Conservation (phyloP, 2,888 invertebrate species). For the Argynnis bischoffii region DNA sequence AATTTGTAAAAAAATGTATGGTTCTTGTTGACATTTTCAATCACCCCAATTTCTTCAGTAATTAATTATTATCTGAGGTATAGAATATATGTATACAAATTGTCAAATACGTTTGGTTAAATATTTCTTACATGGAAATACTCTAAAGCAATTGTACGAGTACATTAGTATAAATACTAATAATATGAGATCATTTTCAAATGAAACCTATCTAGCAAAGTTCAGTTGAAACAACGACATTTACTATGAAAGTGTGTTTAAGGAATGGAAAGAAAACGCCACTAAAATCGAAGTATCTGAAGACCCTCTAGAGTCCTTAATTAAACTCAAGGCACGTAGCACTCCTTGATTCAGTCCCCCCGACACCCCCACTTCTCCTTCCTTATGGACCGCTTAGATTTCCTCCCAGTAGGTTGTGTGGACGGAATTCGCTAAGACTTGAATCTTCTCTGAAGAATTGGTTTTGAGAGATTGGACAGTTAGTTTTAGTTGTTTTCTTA, state of each 20-base stretch:
- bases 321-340: constrained; percentile 80
- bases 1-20: neutral
- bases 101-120: too few relatives aligned
- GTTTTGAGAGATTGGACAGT: constrained; percentile 75
- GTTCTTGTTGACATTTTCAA: too few relatives aligned
- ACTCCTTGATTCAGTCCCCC: constrained; percentile 80
- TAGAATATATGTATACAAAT: too few relatives aligned
- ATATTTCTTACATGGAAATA: too few relatives aligned
- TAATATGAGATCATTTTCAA: constrained; percentile 2
- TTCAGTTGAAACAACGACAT: constrained; percentile 44
- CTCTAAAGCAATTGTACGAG: neutral
- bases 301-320: constrained; percentile 74
- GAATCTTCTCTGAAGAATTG: constrained; percentile 80
- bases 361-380: constrained; percentile 62
- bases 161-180: neutral
- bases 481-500: constrained; percentile 59
- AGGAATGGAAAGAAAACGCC: constrained; percentile 72
- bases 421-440: constrained; percentile 77
- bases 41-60: too few relatives aligned
- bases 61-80: too few relatives aligned
- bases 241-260: constrained; percentile 36
- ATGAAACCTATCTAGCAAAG: constrained; percentile 31
- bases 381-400: constrained; percentile 82
- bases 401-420: constrained; percentile 76
- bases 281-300: constrained; percentile 79